Evolutionary conservation across 2,888 invertebrate species (phyloP), one percentile per base, ranked within the genome.

Genomic region (Coenonympha arcania): DNA sequence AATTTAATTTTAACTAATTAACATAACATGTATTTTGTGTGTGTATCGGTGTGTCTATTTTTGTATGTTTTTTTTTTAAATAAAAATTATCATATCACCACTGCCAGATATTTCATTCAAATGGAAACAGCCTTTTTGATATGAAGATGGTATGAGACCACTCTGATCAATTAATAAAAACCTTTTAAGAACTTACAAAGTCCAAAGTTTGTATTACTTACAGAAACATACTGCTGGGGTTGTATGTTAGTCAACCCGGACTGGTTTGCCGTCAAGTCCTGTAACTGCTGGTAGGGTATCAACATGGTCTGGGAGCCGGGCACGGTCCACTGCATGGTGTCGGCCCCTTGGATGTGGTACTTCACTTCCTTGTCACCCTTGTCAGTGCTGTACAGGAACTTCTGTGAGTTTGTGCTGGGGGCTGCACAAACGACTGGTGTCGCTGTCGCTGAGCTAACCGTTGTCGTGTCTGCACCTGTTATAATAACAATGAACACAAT

Each of bases 301-400:
- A 85, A 58, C 86, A 86, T 86, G 6, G 86, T 86, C 57, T 86
- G 86, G 0, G 84, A 80, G 1, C 84, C 84, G 0, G 86, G 86
- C 49, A 86, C 67, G 0, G 81, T 69, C 86, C 85, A 85, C 55
- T 86, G 86, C 57, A 86, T 74, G 0, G 76, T 76, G 22, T 86
- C 86, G 11, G 73, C 64, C 2, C 85, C 83, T 68, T 85, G 85
- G 48, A 86, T 79, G 39, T 85, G 84, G 50, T 85, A 86, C 56
- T 83, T 85, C 3, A 85, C 65, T 34, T 86, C 85, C 54, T 86
- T 86, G 52, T 86, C 86, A 4, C 76, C 76, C 56, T 85, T 85
- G 50, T 86, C 85, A 4, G 80, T 79, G 50, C 84, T 85, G 55
- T 85, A 86, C 36, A 84, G 60, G 6, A 85, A 79, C 59, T 85